A percentile compares a stretch with the other conserved stretches of the same genome.
phyloP scores from a whole-genome alignment of 2,113 vertebrate species.

The Myotis lucifugus region DNA sequence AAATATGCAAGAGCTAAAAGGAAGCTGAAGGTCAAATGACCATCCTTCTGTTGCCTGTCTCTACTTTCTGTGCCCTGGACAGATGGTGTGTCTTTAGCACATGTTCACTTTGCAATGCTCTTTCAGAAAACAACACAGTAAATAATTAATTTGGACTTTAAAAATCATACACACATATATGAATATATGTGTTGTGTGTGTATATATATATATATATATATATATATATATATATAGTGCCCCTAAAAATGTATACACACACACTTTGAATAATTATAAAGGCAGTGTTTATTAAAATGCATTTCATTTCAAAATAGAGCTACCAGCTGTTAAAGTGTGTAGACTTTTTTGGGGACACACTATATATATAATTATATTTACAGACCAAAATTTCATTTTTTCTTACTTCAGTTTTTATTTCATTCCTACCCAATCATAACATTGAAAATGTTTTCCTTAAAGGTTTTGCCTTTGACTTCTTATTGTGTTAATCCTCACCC shows the following conservation, averaged over 20 bases:
- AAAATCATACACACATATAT: background rate
- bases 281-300: too few relatives aligned
- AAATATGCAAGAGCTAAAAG: background rate
- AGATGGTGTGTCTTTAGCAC: background rate
- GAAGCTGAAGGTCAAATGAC: background rate
- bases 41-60: fast-evolving
- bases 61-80: background rate
- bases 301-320: too few relatives aligned
- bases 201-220: too few relatives aligned
- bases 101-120: background rate
- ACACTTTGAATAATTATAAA: too few relatives aligned
- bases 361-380: too few relatives aligned
- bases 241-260: too few relatives aligned
- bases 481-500: background rate
- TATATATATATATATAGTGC: too few relatives aligned
- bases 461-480: background rate
- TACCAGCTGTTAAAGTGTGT: too few relatives aligned
- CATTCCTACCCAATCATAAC: background rate
- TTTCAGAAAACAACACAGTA: background rate
- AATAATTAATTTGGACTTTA: background rate
- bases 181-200: too few relatives aligned
- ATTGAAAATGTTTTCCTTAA: background rate
- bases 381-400: background rate
- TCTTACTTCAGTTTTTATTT: background rate
- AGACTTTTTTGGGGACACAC: too few relatives aligned